Conservation (phyloP, 2,113 vertebrate genomes). For the Lycocorax pyrrhopterus region DNA sequence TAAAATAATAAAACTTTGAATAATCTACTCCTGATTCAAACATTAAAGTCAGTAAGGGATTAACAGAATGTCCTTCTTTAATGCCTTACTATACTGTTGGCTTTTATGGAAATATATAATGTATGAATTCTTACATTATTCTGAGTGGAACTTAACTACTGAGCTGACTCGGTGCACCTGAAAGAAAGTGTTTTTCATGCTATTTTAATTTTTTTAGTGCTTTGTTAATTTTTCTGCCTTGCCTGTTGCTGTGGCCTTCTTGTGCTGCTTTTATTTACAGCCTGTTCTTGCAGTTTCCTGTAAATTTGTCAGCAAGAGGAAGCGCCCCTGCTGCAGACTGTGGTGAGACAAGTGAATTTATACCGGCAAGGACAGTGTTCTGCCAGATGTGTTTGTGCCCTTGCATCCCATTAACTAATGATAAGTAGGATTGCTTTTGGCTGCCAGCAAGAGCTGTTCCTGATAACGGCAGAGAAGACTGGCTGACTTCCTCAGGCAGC, state of each 20-base stretch:
- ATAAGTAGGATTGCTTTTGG: neutral
- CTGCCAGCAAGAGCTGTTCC: neutral
- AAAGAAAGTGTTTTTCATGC: neutral
- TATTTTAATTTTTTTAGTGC: neutral
- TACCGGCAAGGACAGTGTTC: neutral
- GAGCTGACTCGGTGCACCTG: neutral
- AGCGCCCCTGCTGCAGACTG: neutral
- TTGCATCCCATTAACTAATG: neutral
- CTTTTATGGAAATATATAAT: neutral
- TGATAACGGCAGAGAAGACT: neutral
- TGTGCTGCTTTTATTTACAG: neutral
- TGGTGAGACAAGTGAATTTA: neutral
- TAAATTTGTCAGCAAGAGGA: slow-evolving; percentile 35
- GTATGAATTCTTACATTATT: neutral
- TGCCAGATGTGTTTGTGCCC: neutral
- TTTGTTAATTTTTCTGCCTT: neutral
- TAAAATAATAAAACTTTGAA: neutral
- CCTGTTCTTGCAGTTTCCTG: slow-evolving; percentile 46
- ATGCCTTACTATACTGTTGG: neutral
- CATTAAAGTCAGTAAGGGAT: too few species aligned
- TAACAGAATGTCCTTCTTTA: neutral
- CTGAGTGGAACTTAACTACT: neutral
- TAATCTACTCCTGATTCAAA: neutral
- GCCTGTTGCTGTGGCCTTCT: neutral
- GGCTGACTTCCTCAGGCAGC: neutral